Base-by-base conservation (phyloP, 2,888 invertebrate species). In the Drosophila putrida region DNA sequence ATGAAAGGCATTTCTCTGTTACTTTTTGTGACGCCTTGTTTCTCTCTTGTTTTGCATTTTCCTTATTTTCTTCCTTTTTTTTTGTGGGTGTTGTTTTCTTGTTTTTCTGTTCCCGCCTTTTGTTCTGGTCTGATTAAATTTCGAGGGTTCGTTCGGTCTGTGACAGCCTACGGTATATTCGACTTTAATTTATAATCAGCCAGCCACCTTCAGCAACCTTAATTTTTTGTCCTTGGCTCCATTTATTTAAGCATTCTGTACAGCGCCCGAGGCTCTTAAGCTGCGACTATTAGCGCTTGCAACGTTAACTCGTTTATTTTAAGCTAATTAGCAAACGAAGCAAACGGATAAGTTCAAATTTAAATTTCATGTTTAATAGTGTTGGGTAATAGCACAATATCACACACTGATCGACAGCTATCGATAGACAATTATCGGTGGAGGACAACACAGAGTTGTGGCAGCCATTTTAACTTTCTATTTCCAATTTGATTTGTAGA, bases 111-210 rank as follows among this genome's bases (percentile, higher is more conserved):
- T 36, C 11, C 13, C 31, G 47, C 53, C 68, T 69, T 65, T 75
- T 72, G 72, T 69, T 72, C 57, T 69, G 76, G 65, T 76, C 80
- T 82, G 80, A 82, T 80, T 80, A 82, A 80, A 82, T 62, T 62
- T 67, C 10, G 62, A 53, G 39, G 77, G 72, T 58, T 72, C 67
- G 49, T 58, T 72, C 67, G 49, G 36, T 20, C 55, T 60, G 50
- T 38, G 27, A 47, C 31, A 49, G 46, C 59, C 44, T 46, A 44
- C 33, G 55, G 41, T 10, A 36, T 70, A 36, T 70, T 59, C 36
- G 31, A 53, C 66, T 75, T 66, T 53, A 69, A 78, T 62, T 61
- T 66, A 49, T 61, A 61, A 61, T 61, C 66, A 66, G 49, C 62
- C 35, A 63, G 49, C 62, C 35, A 63, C 44, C 47, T 50, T 49